Evolutionary conservation across 2,888 invertebrate species (phyloP), one percentile per base, ranked within the genome.

Genomic region (Chesias legatella): DNA sequence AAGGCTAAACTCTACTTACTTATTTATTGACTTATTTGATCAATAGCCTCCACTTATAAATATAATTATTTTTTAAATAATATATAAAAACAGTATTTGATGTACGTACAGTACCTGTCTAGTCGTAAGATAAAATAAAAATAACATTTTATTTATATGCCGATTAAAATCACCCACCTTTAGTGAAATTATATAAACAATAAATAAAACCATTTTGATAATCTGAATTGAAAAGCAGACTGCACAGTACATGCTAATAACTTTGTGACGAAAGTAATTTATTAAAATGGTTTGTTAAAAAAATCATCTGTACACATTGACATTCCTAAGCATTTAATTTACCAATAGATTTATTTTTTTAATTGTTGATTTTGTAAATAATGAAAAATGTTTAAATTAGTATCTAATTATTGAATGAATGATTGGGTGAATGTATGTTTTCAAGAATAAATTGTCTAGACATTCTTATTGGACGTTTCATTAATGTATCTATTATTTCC

Each of bases 21-120:
- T 51, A 55, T 60, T 55, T 53, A 43, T 57, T 43, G 45, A 50
- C 25, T 23, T 32, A 35, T 43, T 56, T 37, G 44, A 58, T 60
- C 45, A 30, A 26, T 27, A 33, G 23, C 32, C 17, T 28, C n/a
- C 13, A 51, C 46, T 51, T 56, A 37, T 39, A 20, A n/a, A 36
- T 24, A 28, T 36, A n/a, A n/a, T n/a, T n/a, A n/a, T n/a, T n/a
- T n/a, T n/a, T n/a, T n/a, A n/a, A n/a, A 56, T 56, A 51, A 54
- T 55, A 53, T 56, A 49, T 58, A 59, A 56, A 57, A 68, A 75
- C 83, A 88, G 85, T 88, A 88, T 88, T 86, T 67, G 61, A 70
- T 83, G 80, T 82, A 78, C 69, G 77, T 80, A 76, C 65, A 77
- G 85, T 85, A 85, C 86, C 84, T 86, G 86, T 81, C 80, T 86